These are phyloP conservation scores for Gasterosteus aculeatus DNA, from an alignment of 2,113 vertebrate species.

Conservation along the genomic window DNA sequence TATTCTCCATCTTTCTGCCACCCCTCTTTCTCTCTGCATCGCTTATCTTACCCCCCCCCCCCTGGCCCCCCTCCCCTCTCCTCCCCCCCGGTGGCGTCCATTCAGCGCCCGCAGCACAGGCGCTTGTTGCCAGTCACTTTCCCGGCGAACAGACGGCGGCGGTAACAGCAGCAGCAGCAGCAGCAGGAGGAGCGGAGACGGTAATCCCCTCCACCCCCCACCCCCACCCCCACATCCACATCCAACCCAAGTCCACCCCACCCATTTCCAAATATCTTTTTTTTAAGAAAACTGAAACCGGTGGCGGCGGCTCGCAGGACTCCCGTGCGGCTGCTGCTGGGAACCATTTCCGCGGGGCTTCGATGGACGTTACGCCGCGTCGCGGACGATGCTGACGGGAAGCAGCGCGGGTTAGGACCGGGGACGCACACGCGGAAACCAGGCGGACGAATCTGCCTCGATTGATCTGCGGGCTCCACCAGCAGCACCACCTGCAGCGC, in stretches of 20 bases:
- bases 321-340: slow-evolving; percentile 49
- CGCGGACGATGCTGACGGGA: slow-evolving; percentile 30
- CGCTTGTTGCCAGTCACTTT: slow-evolving; percentile 75
- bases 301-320: slow-evolving; percentile 50
- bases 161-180: slow-evolving; percentile 60
- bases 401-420: slow-evolving; percentile 25
- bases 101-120: slow-evolving; percentile 37
- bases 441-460: slow-evolving; percentile 18
- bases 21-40: slow-evolving; percentile 14
- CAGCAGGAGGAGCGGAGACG: slow-evolving; percentile 45
- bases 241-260: slow-evolving; percentile 20
- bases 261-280: slow-evolving; percentile 5
- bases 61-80: background rate
- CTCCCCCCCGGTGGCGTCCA: slow-evolving; percentile 32
- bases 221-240: background rate
- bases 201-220: slow-evolving; percentile 50
- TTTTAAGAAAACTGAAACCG: background rate
- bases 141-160: slow-evolving; percentile 76
- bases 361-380: background rate
- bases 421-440: slow-evolving; percentile 29
- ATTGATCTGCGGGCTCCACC: slow-evolving; percentile 7
- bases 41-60: slow-evolving; percentile 6
- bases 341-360: background rate
- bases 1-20: slow-evolving; percentile 15
- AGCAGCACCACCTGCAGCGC: slow-evolving; percentile 8